phyloP scores from a whole-genome alignment of 2,797 vertebrate genomes.

The Gadopsis bispinosus region DNA sequence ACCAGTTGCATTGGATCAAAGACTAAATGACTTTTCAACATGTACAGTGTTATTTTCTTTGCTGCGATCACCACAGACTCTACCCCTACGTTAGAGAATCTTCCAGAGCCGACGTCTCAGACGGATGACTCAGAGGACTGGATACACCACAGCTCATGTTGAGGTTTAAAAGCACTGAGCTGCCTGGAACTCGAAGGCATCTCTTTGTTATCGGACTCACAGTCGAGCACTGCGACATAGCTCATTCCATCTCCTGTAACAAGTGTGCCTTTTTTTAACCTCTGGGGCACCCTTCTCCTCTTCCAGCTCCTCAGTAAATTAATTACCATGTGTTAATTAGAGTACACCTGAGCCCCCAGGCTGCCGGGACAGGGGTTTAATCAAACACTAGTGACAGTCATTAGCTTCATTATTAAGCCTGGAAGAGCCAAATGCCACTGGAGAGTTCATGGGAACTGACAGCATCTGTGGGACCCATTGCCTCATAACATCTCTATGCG shows the following conservation, averaged over 20 bases:
- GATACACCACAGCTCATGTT: background rate
- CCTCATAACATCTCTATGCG: slow-evolving; percentile 3
- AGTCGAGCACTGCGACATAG: background rate
- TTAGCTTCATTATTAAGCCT: slow-evolving; percentile 77
- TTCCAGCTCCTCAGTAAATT: slow-evolving; percentile 72
- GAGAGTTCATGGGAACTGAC: slow-evolving; percentile 48
- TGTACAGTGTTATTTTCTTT: background rate
- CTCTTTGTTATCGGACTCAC: background rate
- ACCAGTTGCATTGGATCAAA: slow-evolving; percentile 3
- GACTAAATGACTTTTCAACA: slow-evolving; percentile 30
- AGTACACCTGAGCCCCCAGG: slow-evolving; percentile 78
- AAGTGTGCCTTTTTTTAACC: slow-evolving; percentile 63
- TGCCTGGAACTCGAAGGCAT: slow-evolving; percentile 20
- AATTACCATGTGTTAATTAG: slow-evolving; percentile 84
- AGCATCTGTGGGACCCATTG: slow-evolving; percentile 44
- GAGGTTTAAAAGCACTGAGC: slow-evolving; percentile 28
- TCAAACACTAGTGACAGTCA: slow-evolving; percentile 81
- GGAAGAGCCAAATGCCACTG: slow-evolving; percentile 59
- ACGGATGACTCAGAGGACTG: slow-evolving; percentile 19
- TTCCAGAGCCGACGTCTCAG: background rate
- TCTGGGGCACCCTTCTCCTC: slow-evolving; percentile 61
- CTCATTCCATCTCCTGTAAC: slow-evolving; percentile 44
- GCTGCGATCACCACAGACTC: background rate
- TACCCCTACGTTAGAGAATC: background rate
- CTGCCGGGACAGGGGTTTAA: slow-evolving; percentile 70